Evolutionary conservation across 2,888 invertebrate genomes (phyloP), one percentile per base, ranked within the genome.

Genomic region (Melanchra persicariae): DNA sequence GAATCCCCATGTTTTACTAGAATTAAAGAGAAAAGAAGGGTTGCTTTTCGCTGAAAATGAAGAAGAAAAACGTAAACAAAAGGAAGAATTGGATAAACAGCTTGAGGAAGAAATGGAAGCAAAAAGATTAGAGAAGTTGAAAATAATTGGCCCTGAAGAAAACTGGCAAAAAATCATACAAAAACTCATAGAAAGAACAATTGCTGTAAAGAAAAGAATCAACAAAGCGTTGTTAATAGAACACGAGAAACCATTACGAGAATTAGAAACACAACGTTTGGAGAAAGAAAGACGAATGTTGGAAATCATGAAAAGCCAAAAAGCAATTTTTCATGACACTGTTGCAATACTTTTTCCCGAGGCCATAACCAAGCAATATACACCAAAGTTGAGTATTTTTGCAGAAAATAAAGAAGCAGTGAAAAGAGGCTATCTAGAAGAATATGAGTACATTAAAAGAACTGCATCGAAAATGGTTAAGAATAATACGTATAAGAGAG

Each of bases 101-200:
- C 90, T 94, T 49, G 96, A 96, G 84, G 93, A 96, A n/a, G 94
- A 96, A 87, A 94, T 92, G 64, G 96, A 97, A 90, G 92, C 95
- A 47, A 94, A 93, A 78, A 92, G 96, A 62, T 84, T 90, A 60
- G 92, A 93, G 70, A 93, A 91, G 88, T 72, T 91, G 79, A 92
- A 91, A 92, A 90, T 93, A 45, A 87, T 94, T 71, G 93, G 94
- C 30, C 92, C 96, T 62, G 93, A 96, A 87, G 96, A 96, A 75
- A 95, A 96, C 81, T 97, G 97, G 96, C 96, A 97, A 82, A 95
- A 95, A 76, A 96, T 97, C 81, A 97, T 97, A 86, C 95, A 97
- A 61, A 96, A 97, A 79, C 96, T 97, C 1, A 97, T 98, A 88
- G 96, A 97, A 91, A 30, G 96, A 89, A 93, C 97, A 76, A 96